Evolutionary conservation across 92 coral and sea anemone genomes (phyloP).

Genomic region (Epizoanthus rinbou): DNA sequence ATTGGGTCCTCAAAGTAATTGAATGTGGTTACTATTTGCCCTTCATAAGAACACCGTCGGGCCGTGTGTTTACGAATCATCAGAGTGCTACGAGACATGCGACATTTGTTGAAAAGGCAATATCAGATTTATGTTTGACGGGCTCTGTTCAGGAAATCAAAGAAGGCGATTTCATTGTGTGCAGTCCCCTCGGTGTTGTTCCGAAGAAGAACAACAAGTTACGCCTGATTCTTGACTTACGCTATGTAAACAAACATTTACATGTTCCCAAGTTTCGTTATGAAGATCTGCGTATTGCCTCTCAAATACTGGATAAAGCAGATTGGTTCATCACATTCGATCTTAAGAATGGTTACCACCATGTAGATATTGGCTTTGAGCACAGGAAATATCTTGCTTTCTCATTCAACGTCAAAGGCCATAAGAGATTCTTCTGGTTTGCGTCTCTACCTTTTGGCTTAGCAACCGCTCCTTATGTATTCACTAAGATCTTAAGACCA

Average conservation of each 20-base stretch:
- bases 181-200: neutral
- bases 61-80: neutral
- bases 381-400: constrained; percentile 33
- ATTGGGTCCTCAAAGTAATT: constrained; percentile 42
- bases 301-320: neutral
- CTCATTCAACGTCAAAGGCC: constrained; percentile 6
- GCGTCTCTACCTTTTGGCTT: neutral
- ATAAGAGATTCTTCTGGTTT: neutral
- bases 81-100: neutral
- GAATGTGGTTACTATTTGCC: constrained; percentile 13
- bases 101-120: constrained; percentile 1
- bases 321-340: constrained; percentile 32
- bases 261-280: too few relatives aligned
- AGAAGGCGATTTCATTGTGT: neutral
- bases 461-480: neutral
- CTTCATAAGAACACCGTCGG: neutral
- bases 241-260: neutral
- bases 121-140: neutral
- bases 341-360: constrained; percentile 35
- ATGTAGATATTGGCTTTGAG: constrained; percentile 26
- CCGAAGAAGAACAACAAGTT: constrained; percentile 54
- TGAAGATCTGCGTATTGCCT: neutral
- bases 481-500: constrained; percentile 9
- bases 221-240: neutral
- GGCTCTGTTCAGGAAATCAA: neutral